A percentile compares a stretch with the other conserved stretches of the same genome.
Evolutionary conservation across 2,113 vertebrate species (phyloP).

Genomic region (Limanda limanda): DNA sequence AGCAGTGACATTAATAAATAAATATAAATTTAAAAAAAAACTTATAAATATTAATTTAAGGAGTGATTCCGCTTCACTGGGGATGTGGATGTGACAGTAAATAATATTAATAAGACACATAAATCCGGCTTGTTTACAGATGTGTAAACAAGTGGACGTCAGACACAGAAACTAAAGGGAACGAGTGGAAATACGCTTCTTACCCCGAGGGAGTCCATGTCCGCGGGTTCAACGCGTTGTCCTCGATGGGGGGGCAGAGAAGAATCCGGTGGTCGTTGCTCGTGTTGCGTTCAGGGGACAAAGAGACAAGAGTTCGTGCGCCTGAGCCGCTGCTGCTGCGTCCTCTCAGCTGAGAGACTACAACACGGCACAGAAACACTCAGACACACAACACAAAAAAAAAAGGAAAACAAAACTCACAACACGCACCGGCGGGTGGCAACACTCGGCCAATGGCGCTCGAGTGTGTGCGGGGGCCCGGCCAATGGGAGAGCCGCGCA

Average conservation of each 20-base stretch:
- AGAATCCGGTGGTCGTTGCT: background rate
- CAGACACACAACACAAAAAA: slow-evolving; percentile 46
- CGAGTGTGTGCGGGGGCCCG: slow-evolving; percentile 55
- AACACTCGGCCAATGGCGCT: slow-evolving; percentile 83
- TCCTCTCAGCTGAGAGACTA: slow-evolving; percentile 86
- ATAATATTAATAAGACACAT: background rate
- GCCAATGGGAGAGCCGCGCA: slow-evolving; percentile 82
- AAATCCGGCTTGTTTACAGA: background rate
- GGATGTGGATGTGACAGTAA: background rate
- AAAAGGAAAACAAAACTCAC: slow-evolving; percentile 78
- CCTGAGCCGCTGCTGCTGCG: slow-evolving; percentile 75
- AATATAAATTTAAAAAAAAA: background rate
- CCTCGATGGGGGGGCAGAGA: slow-evolving; percentile 60
- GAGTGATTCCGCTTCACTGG: background rate
- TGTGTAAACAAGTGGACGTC: slow-evolving; percentile 45
- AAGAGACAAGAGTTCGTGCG: slow-evolving; percentile 72
- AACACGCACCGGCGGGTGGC: slow-evolving; percentile 81
- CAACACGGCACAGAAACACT: slow-evolving; percentile 57
- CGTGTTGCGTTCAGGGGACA: slow-evolving; percentile 75
- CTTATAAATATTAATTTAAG: background rate
- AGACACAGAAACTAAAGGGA: background rate
- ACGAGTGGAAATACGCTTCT: slow-evolving; percentile 36
- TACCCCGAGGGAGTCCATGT: slow-evolving; percentile 79
- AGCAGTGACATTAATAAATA: too few species aligned
- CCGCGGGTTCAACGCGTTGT: slow-evolving; percentile 65